phyloP scores from a whole-genome alignment of 2,888 invertebrate species.

The Cryptophagus acutangulus region DNA sequence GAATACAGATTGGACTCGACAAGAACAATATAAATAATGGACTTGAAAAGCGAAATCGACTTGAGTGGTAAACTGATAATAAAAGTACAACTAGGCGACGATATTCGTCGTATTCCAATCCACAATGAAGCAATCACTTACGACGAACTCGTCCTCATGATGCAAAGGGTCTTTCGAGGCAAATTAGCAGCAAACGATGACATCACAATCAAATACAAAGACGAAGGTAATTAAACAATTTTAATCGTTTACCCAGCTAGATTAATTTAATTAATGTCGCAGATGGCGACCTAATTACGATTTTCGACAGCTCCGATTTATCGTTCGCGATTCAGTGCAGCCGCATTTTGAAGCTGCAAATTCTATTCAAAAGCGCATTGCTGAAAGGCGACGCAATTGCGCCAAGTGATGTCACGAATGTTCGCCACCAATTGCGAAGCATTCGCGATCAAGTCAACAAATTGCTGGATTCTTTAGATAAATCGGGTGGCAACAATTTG shows the following conservation, averaged over 20 bases:
- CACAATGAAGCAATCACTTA: conserved; percentile 70
- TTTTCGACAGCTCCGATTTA: conserved; percentile 65
- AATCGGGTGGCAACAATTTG: conserved; percentile 20
- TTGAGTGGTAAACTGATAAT: conserved; percentile 53
- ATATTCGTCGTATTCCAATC: conserved; percentile 63
- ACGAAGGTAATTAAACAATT: conserved; percentile 53
- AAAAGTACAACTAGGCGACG: conserved; percentile 59
- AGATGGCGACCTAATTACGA: conserved; percentile 68
- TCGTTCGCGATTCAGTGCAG: conserved; percentile 66
- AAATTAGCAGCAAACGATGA: conserved; percentile 60
- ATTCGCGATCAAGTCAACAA: conserved; percentile 58
- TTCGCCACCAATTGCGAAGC: conserved; percentile 46
- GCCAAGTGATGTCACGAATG: conserved; percentile 47
- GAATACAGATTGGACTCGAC: too few relatives aligned
- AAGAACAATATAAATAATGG: conserved; percentile 34
- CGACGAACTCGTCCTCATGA: conserved; percentile 65
- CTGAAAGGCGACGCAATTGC: conserved; percentile 35
- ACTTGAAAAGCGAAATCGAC: conserved; percentile 46
- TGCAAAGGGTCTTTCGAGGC: conserved; percentile 65
- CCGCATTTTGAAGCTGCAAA: conserved; percentile 59
- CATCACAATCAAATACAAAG: conserved; percentile 65
- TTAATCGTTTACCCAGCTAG: conserved; percentile 8
- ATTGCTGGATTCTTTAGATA: conserved; percentile 55
- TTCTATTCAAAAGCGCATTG: conserved; percentile 51
- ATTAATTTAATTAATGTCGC: conserved; percentile 30